Evolutionary conservation across 2,797 vertebrate species (phyloP).

Genomic region (Pseudochirops cupreus): DNA sequence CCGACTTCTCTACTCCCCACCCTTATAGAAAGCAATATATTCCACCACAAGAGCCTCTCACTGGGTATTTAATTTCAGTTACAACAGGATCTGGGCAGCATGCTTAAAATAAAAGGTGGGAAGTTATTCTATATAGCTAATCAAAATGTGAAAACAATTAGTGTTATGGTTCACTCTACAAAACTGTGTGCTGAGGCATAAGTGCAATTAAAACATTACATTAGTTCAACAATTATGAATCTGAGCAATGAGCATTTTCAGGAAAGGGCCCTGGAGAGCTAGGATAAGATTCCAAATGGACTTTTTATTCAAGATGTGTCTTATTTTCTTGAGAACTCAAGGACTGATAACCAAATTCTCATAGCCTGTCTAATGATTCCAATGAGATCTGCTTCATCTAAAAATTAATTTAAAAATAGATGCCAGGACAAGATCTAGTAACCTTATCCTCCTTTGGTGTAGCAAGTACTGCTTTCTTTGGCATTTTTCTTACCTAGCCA

Average conservation of each 20-base stretch:
- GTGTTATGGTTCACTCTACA: slow-evolving; percentile 43
- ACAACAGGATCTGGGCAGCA: not conserved
- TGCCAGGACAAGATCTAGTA: slow-evolving; percentile 38
- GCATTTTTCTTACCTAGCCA: not conserved
- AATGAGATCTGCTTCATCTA: slow-evolving; percentile 72
- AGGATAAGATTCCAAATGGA: slow-evolving; percentile 58
- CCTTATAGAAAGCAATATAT: not conserved
- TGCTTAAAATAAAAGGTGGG: slow-evolving; percentile 68
- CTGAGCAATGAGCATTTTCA: slow-evolving; percentile 47
- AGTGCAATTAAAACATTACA: slow-evolving; percentile 76
- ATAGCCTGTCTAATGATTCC: slow-evolving; percentile 73
- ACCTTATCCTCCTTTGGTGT: not conserved
- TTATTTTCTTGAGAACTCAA: slow-evolving; percentile 59
- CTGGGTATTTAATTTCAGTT: not conserved
- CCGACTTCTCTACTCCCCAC: not conserved
- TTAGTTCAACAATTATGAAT: slow-evolving; percentile 73
- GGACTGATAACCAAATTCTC: slow-evolving; percentile 58
- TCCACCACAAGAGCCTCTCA: not conserved
- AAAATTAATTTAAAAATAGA: slow-evolving; percentile 73
- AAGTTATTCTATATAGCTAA: slow-evolving; percentile 63
- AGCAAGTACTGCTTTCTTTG: not conserved
- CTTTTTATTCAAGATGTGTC: slow-evolving; percentile 73
- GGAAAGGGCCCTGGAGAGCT: slow-evolving; percentile 62
- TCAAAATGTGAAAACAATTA: slow-evolving; percentile 75
- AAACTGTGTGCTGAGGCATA: slow-evolving; percentile 46